Evolutionary conservation across 1,140 invertebrate species (phyloP).

Genomic region (Pentalonia nigronervosa): DNA sequence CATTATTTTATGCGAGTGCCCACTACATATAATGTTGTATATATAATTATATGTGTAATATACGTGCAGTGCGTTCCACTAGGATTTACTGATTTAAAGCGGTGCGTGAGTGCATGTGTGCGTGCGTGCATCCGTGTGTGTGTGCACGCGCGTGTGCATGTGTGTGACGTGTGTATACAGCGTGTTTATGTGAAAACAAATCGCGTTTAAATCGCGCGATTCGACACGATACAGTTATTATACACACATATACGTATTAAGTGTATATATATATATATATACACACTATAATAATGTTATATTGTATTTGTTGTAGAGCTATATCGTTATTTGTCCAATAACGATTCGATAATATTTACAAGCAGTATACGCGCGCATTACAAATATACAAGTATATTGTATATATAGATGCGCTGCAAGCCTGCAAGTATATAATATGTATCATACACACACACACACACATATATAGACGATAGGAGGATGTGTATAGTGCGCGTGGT

Average conservation of each 20-base stretch:
- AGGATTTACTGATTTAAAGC: conserved; percentile 24
- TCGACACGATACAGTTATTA: not conserved
- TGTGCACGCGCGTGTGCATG: not conserved
- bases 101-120: not conserved
- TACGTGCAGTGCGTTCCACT: not conserved
- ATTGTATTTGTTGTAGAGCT: conserved; percentile 21
- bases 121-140: not conserved
- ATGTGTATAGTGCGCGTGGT: not conserved
- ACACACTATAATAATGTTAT: not conserved
- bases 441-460: not conserved
- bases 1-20: not conserved
- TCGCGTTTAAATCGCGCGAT: conserved; percentile 4
- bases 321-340: conserved; percentile 53
- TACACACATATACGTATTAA: not conserved
- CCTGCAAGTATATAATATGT: not conserved
- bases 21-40: too few relatives aligned
- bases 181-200: conserved; percentile 32
- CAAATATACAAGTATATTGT: conserved; percentile 4
- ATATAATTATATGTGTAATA: not conserved
- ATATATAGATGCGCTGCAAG: not conserved
- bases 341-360: conserved; percentile 57
- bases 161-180: not conserved
- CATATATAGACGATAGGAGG: not conserved
- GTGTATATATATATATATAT: too few relatives aligned
- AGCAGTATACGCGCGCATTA: not conserved